phyloP scores from a whole-genome alignment of 2,797 vertebrate genomes.

The Ciconia nigra region DNA sequence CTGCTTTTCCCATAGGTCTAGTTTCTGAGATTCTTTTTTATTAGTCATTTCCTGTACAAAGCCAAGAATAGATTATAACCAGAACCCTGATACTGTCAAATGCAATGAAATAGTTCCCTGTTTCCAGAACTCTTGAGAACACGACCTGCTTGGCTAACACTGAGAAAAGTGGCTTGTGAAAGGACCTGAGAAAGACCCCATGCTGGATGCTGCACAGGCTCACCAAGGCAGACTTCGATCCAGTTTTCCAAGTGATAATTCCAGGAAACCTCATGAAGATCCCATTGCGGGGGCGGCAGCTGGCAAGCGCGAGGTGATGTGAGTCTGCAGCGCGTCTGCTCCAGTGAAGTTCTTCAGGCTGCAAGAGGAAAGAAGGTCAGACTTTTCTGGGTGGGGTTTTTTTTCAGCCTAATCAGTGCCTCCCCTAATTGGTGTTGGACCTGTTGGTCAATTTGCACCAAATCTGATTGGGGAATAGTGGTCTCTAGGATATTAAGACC shows the following conservation, averaged over 20 bases:
- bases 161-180: neutral
- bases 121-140: neutral
- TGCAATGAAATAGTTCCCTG: neutral
- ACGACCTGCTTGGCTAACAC: neutral
- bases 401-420: neutral
- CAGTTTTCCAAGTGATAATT: neutral
- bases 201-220: neutral
- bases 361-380: neutral
- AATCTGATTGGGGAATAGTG: neutral
- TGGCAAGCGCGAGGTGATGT: neutral
- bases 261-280: neutral
- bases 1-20: neutral
- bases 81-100: neutral
- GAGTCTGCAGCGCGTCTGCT: neutral
- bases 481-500: neutral
- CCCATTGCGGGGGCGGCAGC: neutral
- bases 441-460: neutral
- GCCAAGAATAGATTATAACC: neutral
- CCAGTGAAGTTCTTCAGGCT: neutral
- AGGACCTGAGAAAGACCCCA: neutral
- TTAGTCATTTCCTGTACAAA: slow-evolving; percentile 19
- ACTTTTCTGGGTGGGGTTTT: neutral
- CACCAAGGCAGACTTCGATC: neutral
- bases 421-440: neutral
- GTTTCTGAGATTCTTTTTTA: neutral